phyloP scores from a whole-genome alignment of 2,797 vertebrate species.

The Alosa sapidissima region DNA sequence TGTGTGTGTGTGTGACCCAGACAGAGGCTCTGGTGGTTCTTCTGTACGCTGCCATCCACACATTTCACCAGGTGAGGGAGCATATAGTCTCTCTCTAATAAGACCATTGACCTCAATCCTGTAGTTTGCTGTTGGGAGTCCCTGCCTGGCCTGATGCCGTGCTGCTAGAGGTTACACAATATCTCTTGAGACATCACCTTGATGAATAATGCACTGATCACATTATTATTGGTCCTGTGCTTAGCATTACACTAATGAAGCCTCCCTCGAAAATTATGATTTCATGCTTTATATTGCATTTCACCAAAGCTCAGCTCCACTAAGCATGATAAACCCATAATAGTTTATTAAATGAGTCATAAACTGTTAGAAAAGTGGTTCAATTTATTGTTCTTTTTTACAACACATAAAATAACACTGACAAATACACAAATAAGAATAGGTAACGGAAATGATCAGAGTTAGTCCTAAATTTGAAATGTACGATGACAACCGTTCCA shows the following conservation, averaged over 20 bases:
- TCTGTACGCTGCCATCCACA: not conserved
- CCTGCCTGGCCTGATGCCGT: not conserved
- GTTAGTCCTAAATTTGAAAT: constrained; percentile 46
- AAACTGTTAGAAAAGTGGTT: constrained; percentile 32
- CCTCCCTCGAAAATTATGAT: not conserved
- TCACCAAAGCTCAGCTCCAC: not conserved
- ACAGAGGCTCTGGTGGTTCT: not conserved
- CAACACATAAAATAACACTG: constrained; percentile 72
- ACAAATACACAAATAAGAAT: constrained; percentile 64
- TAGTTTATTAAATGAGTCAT: constrained; percentile 40
- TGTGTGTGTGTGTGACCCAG: not conserved
- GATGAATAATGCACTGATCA: not conserved
- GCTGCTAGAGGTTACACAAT: not conserved
- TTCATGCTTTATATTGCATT: not conserved
- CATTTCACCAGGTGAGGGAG: not conserved
- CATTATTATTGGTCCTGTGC: not conserved
- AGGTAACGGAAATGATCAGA: constrained; percentile 46
- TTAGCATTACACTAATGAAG: not conserved
- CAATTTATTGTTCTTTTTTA: constrained; percentile 56
- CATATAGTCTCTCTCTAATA: not conserved
- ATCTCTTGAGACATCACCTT: not conserved
- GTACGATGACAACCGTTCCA: not conserved
- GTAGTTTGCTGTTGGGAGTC: not conserved
- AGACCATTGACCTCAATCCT: not conserved
- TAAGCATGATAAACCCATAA: constrained; percentile 24